These are phyloP conservation scores for Rissa tridactyla DNA, from an alignment of 2,113 vertebrate genomes.

Conservation along the genomic window DNA sequence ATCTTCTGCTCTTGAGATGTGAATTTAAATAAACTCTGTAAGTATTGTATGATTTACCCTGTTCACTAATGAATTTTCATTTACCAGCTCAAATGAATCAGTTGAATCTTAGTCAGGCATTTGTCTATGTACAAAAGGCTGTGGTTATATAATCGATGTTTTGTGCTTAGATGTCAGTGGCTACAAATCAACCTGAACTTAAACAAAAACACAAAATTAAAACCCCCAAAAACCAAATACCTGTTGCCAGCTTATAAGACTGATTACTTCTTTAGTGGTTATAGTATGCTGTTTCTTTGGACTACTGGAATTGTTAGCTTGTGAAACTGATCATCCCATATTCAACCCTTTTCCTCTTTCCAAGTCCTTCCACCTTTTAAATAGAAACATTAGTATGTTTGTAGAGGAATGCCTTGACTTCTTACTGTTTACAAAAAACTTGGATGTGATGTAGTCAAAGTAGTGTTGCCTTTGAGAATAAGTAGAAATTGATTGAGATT, in stretches of 20 bases:
- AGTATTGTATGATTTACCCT: background rate
- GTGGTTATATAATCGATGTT: background rate
- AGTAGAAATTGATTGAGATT: background rate
- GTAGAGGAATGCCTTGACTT: background rate
- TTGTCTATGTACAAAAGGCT: background rate
- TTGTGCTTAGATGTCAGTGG: background rate
- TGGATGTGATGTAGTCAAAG: background rate
- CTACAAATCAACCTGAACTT: background rate
- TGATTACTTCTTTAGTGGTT: background rate
- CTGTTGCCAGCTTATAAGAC: background rate
- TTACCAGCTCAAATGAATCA: background rate
- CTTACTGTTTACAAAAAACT: background rate
- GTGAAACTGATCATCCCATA: background rate
- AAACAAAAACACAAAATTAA: background rate
- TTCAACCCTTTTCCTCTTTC: background rate
- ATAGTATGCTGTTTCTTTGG: background rate
- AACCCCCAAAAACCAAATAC: background rate
- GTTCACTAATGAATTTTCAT: background rate
- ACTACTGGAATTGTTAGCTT: background rate
- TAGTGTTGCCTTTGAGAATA: background rate
- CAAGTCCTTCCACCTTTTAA: background rate
- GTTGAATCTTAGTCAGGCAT: background rate
- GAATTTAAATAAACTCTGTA: background rate
- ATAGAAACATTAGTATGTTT: background rate
- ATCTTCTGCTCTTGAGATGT: background rate